These are phyloP conservation scores for Neoaliturus tenellus DNA, from an alignment of 2,888 invertebrate species.

Conservation along the genomic window DNA sequence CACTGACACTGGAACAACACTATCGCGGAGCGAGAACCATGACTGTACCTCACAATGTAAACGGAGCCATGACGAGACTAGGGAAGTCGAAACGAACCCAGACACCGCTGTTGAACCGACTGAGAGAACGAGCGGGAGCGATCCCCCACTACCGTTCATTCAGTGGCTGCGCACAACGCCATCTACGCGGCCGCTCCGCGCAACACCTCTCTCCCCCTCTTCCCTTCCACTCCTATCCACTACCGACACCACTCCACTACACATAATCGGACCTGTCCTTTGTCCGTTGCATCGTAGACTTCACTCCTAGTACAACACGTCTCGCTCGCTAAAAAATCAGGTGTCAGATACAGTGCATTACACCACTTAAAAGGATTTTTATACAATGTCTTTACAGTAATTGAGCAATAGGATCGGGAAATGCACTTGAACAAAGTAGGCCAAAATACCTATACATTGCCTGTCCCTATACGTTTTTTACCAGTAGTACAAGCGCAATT, in stretches of 20 bases:
- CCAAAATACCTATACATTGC: no score
- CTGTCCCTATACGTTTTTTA: no score
- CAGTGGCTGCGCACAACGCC: constrained; percentile 40
- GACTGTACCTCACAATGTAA: not conserved
- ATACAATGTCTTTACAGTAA: no score
- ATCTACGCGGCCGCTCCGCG: constrained; percentile 31
- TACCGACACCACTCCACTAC: not conserved
- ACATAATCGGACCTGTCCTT: constrained; percentile 34
- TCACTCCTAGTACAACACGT: no score
- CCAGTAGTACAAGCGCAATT: no score
- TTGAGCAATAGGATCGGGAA: no score
- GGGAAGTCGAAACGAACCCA: not conserved
- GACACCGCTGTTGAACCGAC: not conserved
- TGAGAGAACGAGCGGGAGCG: not conserved
- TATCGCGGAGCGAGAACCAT: not conserved
- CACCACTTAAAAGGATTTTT: no score
- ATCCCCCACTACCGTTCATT: constrained; percentile 5
- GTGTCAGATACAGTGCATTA: no score
- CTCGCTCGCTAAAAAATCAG: no score
- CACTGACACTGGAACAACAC: constrained; percentile 19
- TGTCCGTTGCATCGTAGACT: constrained; percentile 18
- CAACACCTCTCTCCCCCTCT: not conserved
- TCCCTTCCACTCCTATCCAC: no score
- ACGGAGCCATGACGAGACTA: not conserved
- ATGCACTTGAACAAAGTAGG: no score